These are phyloP conservation scores for Ricordea florida DNA, from an alignment of 92 coral and sea anemone species.

Conservation along the genomic window DNA sequence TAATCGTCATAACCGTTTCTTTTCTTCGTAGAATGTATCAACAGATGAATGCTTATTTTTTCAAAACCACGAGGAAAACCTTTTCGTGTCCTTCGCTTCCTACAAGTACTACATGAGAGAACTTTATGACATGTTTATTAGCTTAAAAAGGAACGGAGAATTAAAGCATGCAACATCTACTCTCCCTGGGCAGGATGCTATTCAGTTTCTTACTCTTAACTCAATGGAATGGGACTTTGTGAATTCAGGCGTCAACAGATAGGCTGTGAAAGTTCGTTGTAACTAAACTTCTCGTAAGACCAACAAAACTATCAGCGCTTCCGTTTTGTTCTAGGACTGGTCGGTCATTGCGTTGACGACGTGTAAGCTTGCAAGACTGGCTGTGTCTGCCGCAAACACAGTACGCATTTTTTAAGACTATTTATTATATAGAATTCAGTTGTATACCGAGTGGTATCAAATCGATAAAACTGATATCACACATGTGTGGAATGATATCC, in stretches of 20 bases:
- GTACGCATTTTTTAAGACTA: too few species aligned
- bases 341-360: too few species aligned
- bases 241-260: not conserved
- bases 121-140: constrained; percentile 78
- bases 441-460: too few species aligned
- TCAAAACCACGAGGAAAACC: constrained; percentile 91
- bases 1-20: not conserved
- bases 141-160: constrained; percentile 72
- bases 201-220: constrained; percentile 56
- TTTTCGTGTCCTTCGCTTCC: constrained; percentile 83
- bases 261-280: too few species aligned
- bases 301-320: too few species aligned
- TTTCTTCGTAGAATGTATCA: constrained; percentile 43
- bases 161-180: constrained; percentile 65
- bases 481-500: too few species aligned
- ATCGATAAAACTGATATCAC: too few species aligned
- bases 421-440: too few species aligned
- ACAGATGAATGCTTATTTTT: constrained; percentile 63
- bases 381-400: too few species aligned
- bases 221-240: not conserved
- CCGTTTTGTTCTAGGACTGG: too few species aligned
- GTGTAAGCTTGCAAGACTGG: too few species aligned
- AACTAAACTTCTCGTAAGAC: too few species aligned
- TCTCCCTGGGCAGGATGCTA: constrained; percentile 79
- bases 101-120: constrained; percentile 64